Evolutionary conservation across 1,140 invertebrate genomes (phyloP), one percentile per base, ranked within the genome.

Genomic region (Anthonomus grandis): DNA sequence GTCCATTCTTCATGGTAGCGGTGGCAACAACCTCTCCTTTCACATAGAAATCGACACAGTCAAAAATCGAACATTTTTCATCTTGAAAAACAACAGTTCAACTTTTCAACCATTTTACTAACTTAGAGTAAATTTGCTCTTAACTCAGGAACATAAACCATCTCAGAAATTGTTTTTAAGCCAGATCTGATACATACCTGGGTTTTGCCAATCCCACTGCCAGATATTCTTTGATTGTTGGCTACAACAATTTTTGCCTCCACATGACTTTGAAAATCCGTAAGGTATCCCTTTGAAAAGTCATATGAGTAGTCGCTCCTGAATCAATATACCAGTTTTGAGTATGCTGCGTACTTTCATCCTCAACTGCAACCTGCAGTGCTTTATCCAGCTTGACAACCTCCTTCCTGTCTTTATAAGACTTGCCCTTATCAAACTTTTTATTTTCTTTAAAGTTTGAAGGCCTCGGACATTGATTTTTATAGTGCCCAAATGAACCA

Each of bases 291-390:
- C n/a, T n/a, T n/a, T n/a, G n/a, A n/a, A n/a, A n/a, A n/a, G n/a
- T n/a, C n/a, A n/a, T n/a, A n/a, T n/a, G n/a, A n/a, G n/a, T n/a
- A n/a, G n/a, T 50, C 10, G 64, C 62, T 19, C 62, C 62, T 37
- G 46, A 53, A 44, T 66, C 59, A 9, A 66, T 51, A 31, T 53
- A 66, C 56, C 64, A 64, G n/a, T n/a, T n/a, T n/a, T n/a, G n/a
- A n/a, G n/a, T n/a, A n/a, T n/a, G n/a, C n/a, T n/a, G n/a, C n/a
- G n/a, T n/a, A n/a, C n/a, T n/a, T n/a, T n/a, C n/a, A n/a, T n/a
- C n/a, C n/a, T n/a, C n/a, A n/a, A n/a, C n/a, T n/a, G n/a, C n/a
- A n/a, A n/a, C n/a, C n/a, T n/a, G n/a, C n/a, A n/a, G n/a, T n/a
- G n/a, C n/a, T n/a, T n/a, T n/a, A n/a, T n/a, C n/a, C n/a, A 18